Evolutionary conservation across 2,113 vertebrate genomes (phyloP).

Genomic region (Bagarius yarrelli): DNA sequence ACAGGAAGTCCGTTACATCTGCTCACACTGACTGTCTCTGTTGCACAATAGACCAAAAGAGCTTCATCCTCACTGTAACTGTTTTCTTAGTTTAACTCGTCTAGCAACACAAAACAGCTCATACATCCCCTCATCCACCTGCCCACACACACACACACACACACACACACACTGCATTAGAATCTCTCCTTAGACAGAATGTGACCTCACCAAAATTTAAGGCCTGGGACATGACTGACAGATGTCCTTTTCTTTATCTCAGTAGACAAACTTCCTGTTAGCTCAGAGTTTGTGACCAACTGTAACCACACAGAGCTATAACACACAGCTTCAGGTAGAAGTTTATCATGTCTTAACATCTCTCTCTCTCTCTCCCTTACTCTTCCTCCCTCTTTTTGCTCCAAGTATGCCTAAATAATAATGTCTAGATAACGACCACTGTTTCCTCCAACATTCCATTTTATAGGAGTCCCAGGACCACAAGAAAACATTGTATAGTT

Average conservation of each 20-base stretch:
- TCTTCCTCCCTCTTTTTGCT: too few relatives aligned
- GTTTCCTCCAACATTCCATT: neutral
- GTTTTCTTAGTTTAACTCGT: conserved; percentile 40
- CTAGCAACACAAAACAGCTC: conserved; percentile 10
- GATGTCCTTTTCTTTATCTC: conserved; percentile 50
- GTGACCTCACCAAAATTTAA: neutral
- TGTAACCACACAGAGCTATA: conserved; percentile 34
- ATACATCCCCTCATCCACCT: neutral
- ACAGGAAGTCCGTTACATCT: conserved; percentile 59
- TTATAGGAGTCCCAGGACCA: too few relatives aligned
- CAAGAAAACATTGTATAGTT: too few relatives aligned
- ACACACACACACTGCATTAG: neutral
- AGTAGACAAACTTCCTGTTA: conserved; percentile 50
- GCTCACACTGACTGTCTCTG: conserved; percentile 43
- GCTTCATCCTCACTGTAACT: conserved; percentile 46
- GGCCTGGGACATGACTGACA: conserved; percentile 34
- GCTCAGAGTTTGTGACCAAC: conserved; percentile 30
- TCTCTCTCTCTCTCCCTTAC: too few relatives aligned
- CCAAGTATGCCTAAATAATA: neutral
- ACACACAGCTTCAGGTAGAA: conserved; percentile 28
- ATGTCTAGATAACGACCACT: neutral
- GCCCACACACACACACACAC: neutral
- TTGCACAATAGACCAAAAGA: conserved; percentile 48
- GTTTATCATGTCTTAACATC: neutral
- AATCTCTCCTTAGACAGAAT: neutral